Percentiles rank a stretch among this genome's conserved stretches.
Evolutionary conservation across 1,140 invertebrate genomes (phyloP).

Genomic region (Drosophila rufa): DNA sequence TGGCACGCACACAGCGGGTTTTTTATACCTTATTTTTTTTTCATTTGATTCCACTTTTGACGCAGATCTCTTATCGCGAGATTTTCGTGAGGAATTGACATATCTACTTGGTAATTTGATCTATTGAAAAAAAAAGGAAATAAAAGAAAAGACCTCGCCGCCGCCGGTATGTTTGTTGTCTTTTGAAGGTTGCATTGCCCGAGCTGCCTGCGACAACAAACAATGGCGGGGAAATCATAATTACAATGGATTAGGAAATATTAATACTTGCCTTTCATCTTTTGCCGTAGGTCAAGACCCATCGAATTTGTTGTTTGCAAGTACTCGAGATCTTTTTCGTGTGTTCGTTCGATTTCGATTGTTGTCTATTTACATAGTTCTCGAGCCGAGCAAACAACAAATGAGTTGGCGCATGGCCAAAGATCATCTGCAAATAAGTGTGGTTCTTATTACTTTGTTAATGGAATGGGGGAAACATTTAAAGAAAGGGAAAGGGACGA

Average conservation of each 20-base stretch:
- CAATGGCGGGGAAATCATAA: conserved; percentile 72
- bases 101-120: conserved; percentile 78
- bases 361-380: conserved; percentile 60
- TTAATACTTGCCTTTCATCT: conserved; percentile 76
- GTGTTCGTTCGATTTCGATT: conserved; percentile 15
- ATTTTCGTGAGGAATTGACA: conserved; percentile 75
- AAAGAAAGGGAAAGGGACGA: not conserved
- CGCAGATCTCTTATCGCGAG: conserved; percentile 72
- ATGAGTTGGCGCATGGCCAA: conserved; percentile 70
- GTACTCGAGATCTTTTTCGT: conserved; percentile 45
- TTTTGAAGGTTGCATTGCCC: conserved; percentile 60
- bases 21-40: conserved; percentile 17
- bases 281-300: conserved; percentile 47
- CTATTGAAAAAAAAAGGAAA: conserved; percentile 44
- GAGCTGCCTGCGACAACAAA: conserved; percentile 65
- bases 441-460: conserved; percentile 19
- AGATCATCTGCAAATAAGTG: conserved; percentile 54
- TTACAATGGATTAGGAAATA: conserved; percentile 82
- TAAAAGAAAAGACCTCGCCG: conserved; percentile 31
- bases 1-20: conserved; percentile 34
- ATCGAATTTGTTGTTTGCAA: conserved; percentile 20
- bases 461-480: not conserved
- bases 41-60: conserved; percentile 34
- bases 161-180: conserved; percentile 32
- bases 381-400: conserved; percentile 61